These are phyloP conservation scores for Epicauta chinensis DNA, from an alignment of 1,140 invertebrate species.

Conservation along the genomic window DNA sequence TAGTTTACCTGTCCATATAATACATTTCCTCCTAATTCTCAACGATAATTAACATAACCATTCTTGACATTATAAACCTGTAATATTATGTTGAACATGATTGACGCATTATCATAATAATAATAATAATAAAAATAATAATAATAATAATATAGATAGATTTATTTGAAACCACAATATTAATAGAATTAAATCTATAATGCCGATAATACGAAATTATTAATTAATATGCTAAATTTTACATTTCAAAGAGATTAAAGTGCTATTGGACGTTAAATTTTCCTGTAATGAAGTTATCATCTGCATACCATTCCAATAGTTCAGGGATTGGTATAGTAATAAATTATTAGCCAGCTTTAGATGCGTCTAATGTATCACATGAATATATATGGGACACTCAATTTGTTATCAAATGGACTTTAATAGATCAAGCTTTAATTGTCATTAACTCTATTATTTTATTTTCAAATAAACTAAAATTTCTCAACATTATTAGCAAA, in stretches of 20 bases:
- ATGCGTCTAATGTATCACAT: conserved; percentile 3
- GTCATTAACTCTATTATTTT: conserved; percentile 35
- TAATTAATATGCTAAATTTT: neutral
- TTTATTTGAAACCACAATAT: too few relatives aligned
- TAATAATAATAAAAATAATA: neutral
- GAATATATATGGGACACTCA: conserved; percentile 22
- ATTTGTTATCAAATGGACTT: conserved; percentile 32
- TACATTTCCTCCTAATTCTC: conserved; percentile 12
- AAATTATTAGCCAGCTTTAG: conserved; percentile 6
- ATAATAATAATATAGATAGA: too few relatives aligned
- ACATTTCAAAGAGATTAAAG: conserved; percentile 1
- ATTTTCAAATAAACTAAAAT: neutral
- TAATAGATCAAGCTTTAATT: conserved; percentile 38
- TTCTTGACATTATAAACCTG: neutral
- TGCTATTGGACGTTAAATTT: conserved; percentile 5
- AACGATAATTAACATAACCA: conserved; percentile 8
- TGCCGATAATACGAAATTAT: neutral
- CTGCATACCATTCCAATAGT: neutral
- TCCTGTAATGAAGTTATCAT: conserved; percentile 5
- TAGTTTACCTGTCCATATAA: conserved; percentile 14
- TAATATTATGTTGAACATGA: neutral
- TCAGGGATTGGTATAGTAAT: conserved; percentile 2
- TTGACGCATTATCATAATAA: neutral
- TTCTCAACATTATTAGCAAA: too few relatives aligned
- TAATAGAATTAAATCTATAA: too few relatives aligned